A percentile compares a stretch with the other conserved stretches of the same genome.
These are phyloP conservation scores for Phocoena sinus DNA, from an alignment of 2,113 vertebrate species.

Conservation along the genomic window DNA sequence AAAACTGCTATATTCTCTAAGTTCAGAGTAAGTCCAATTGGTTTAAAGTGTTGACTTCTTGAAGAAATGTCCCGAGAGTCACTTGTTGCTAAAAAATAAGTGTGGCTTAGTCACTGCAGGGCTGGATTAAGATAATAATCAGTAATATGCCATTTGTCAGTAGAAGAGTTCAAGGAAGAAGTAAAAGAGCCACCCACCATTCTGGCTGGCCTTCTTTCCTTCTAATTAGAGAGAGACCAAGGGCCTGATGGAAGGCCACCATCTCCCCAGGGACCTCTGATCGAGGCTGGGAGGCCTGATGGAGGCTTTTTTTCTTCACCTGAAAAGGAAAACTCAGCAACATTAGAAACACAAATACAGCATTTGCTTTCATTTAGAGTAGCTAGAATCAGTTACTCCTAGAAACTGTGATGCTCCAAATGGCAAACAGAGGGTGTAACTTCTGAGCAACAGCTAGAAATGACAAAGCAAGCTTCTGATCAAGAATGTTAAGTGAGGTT, in stretches of 20 bases:
- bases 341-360: background rate
- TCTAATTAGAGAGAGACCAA: background rate
- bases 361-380: background rate
- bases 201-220: background rate
- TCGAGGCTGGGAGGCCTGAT: background rate
- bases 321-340: background rate
- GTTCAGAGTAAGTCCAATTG: background rate
- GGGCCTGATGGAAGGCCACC: rapidly evolving
- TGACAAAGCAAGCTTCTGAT: background rate
- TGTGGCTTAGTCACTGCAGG: background rate
- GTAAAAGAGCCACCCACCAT: background rate
- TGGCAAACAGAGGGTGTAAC: background rate
- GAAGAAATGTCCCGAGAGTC: background rate
- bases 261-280: background rate
- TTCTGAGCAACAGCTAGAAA: background rate
- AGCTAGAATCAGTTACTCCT: background rate
- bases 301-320: background rate
- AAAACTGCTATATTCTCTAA: background rate
- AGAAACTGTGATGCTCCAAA: background rate
- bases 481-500: background rate
- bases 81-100: background rate
- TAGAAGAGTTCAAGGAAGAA: background rate
- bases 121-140: background rate
- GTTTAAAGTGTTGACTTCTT: background rate
- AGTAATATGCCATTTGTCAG: background rate